These are phyloP conservation scores for Oryzias sinensis DNA, from an alignment of 2,797 vertebrate genomes.

Conservation along the genomic window DNA sequence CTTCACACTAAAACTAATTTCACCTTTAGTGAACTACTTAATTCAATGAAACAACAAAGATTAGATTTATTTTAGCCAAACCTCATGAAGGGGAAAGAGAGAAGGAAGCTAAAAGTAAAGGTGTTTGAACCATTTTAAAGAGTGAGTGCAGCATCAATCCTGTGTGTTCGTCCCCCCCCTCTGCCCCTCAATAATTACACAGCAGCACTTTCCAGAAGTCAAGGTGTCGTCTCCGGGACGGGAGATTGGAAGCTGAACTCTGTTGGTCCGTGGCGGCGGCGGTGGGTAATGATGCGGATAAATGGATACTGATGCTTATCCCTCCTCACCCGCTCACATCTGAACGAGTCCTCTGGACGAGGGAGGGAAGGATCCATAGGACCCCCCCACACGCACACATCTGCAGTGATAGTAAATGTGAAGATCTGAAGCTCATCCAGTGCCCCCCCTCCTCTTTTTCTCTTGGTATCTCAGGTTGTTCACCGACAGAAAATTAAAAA, in stretches of 20 bases:
- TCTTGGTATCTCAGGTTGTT: too few species aligned
- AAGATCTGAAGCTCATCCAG: too few species aligned
- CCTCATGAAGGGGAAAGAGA: too few species aligned
- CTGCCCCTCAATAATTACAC: conserved; percentile 32
- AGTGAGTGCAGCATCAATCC: not conserved
- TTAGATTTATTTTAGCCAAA: not conserved
- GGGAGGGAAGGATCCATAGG: not conserved
- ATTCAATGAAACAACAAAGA: not conserved
- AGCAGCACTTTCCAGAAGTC: conserved; percentile 39
- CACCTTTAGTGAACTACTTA: not conserved
- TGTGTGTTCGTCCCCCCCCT: conserved; percentile 2
- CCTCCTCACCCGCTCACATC: conserved; percentile 30
- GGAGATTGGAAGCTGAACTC: conserved; percentile 27
- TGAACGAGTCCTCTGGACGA: conserved; percentile 31
- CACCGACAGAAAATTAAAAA: too few species aligned
- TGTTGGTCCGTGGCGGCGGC: conserved; percentile 23
- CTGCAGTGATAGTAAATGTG: not conserved
- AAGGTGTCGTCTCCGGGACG: conserved; percentile 18
- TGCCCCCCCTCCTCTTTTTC: too few species aligned
- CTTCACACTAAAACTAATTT: not conserved
- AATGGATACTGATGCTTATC: conserved; percentile 68
- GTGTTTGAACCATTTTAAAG: not conserved
- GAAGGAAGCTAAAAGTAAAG: not conserved
- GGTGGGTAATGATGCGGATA: conserved; percentile 68
- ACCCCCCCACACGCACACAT: conserved; percentile 18